A percentile compares a stretch with the other conserved stretches of the same genome.
Evolutionary conservation across 2,888 invertebrate species (phyloP).

Genomic region (Calameuta filiformis): DNA sequence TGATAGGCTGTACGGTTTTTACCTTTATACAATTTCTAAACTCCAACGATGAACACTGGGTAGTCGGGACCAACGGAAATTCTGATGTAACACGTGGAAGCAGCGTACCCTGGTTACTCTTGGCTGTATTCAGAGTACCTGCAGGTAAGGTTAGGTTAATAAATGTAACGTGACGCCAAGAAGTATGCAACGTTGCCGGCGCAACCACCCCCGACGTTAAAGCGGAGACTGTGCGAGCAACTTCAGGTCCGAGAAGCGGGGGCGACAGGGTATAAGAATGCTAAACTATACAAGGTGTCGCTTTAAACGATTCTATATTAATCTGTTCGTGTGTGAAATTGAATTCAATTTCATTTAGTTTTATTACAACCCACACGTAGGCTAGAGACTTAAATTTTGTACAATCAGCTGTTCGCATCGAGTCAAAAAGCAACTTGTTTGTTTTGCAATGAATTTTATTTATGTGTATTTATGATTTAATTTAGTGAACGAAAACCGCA

Average conservation of each 20-base stretch:
- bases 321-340: neutral
- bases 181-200: slow-evolving; percentile 48
- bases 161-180: slow-evolving; percentile 51
- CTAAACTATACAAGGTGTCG: slow-evolving; percentile 29
- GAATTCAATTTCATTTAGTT: too few relatives aligned
- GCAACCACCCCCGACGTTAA: slow-evolving; percentile 42
- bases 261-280: slow-evolving; percentile 34
- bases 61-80: neutral
- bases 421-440: neutral
- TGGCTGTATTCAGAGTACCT: neutral
- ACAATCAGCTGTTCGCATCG: too few relatives aligned
- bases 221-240: slow-evolving; percentile 11
- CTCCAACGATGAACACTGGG: neutral
- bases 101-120: neutral
- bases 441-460: neutral
- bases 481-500: neutral
- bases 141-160: neutral
- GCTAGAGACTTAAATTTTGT: too few relatives aligned
- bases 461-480: neutral
- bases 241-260: slow-evolving; percentile 38
- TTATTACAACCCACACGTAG: too few relatives aligned
- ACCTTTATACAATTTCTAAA: neutral
- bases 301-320: neutral
- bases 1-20: neutral
- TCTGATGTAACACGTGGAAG: neutral